A percentile compares a stretch with the other conserved stretches of the same genome.
Evolutionary conservation across 2,113 vertebrate genomes (phyloP).

Genomic region (Macheiramphus alcinus): DNA sequence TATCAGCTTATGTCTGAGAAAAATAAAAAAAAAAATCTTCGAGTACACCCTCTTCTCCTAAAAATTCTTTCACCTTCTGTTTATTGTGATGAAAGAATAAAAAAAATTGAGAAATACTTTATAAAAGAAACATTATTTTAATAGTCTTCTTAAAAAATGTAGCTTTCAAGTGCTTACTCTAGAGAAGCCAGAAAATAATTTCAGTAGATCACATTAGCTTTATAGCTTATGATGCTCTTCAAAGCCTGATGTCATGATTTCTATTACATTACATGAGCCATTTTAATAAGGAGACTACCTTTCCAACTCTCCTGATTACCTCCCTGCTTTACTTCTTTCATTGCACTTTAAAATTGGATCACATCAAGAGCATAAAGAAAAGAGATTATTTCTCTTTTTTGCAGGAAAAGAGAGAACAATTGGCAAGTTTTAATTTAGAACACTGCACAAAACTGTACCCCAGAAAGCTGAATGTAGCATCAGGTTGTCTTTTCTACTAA

Average conservation of each 20-base stretch:
- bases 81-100: neutral
- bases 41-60: neutral
- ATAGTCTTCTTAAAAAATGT: conserved; percentile 3
- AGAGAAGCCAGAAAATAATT: neutral
- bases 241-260: neutral
- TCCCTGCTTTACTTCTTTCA: neutral
- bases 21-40: neutral
- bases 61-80: neutral
- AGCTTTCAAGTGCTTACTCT: neutral
- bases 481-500: neutral
- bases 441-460: neutral
- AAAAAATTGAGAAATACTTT: neutral
- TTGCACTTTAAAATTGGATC: neutral
- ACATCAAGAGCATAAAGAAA: neutral
- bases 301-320: neutral
- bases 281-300: neutral
- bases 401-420: neutral
- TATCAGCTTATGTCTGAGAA: neutral
- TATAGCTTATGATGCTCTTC: neutral
- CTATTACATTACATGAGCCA: neutral
- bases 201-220: neutral
- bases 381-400: neutral
- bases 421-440: neutral
- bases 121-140: conserved; percentile 12
- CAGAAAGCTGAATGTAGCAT: neutral